Percentiles rank a stretch among this genome's conserved stretches.
phyloP scores from a whole-genome alignment of 2,113 vertebrate genomes.

The Rostratula benghalensis region DNA sequence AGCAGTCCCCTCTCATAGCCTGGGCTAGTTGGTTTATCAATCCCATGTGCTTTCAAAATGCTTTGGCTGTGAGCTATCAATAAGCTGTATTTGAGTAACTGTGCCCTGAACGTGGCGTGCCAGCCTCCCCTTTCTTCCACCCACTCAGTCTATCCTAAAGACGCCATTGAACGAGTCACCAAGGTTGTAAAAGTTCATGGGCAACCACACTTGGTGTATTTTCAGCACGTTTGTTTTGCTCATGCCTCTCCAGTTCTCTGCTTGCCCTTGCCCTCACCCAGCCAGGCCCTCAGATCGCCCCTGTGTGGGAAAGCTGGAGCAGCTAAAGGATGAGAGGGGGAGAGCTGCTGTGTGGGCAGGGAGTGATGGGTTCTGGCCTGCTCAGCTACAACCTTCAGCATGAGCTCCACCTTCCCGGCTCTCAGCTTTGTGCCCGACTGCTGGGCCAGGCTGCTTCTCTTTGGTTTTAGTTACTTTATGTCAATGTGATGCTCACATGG shows the following conservation, averaged over 20 bases:
- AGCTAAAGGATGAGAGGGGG: background rate
- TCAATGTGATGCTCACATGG: fast-evolving
- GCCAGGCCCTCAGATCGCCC: fast-evolving
- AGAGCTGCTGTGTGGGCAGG: background rate
- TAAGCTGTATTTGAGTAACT: background rate
- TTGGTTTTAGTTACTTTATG: fast-evolving
- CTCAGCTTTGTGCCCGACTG: background rate
- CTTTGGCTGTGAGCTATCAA: background rate
- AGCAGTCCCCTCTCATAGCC: background rate
- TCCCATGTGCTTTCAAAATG: background rate
- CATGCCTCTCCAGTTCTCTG: fast-evolving
- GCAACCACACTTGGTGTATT: background rate
- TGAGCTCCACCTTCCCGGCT: background rate
- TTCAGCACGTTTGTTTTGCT: background rate
- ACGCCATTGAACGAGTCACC: background rate
- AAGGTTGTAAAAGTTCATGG: background rate
- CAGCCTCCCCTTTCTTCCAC: background rate
- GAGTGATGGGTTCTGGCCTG: fast-evolving
- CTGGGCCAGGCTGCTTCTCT: background rate
- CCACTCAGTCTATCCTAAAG: background rate
- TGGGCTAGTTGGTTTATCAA: background rate
- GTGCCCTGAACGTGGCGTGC: background rate
- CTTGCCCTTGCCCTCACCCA: background rate
- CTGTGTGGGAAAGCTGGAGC: background rate
- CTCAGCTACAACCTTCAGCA: background rate